Conservation (phyloP, 2,113 vertebrate species). For the Hemibagrus wyckioides region DNA sequence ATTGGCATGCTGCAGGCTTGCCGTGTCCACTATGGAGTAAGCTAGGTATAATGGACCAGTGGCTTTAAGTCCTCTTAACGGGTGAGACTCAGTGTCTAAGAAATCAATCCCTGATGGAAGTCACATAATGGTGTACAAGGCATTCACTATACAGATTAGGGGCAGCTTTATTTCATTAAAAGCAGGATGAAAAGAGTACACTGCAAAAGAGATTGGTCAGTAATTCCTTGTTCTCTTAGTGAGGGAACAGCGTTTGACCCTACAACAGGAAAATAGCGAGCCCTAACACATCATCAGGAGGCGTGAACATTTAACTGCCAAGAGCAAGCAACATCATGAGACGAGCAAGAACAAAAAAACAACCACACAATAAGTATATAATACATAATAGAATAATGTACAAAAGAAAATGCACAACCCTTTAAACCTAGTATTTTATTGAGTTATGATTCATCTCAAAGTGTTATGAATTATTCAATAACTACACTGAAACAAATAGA, state of each 20-base stretch:
- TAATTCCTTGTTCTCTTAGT: not conserved
- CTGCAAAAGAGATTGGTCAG: not conserved
- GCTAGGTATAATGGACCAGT: conserved; percentile 17
- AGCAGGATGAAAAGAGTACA: conserved; percentile 2
- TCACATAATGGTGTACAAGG: conserved; percentile 18
- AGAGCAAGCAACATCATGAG: not conserved
- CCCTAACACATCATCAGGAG: not conserved
- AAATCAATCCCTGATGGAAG: conserved; percentile 26
- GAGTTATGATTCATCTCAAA: not conserved
- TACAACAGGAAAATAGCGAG: not conserved
- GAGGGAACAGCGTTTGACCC: not conserved
- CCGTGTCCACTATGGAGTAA: conserved; percentile 13
- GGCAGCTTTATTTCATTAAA: conserved; percentile 9
- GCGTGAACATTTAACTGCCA: not conserved
- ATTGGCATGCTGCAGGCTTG: conserved; percentile 16
- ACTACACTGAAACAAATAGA: not conserved
- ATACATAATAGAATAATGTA: not conserved
- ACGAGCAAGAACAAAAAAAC: not conserved
- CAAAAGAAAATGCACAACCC: not conserved
- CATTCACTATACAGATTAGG: conserved; percentile 15
- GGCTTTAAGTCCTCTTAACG: conserved; percentile 14
- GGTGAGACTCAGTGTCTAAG: not conserved
- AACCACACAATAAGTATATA: not conserved
- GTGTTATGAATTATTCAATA: not conserved
- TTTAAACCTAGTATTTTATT: not conserved